Base-by-base conservation (phyloP, 2,888 invertebrate species). In the Sericinus montela region DNA sequence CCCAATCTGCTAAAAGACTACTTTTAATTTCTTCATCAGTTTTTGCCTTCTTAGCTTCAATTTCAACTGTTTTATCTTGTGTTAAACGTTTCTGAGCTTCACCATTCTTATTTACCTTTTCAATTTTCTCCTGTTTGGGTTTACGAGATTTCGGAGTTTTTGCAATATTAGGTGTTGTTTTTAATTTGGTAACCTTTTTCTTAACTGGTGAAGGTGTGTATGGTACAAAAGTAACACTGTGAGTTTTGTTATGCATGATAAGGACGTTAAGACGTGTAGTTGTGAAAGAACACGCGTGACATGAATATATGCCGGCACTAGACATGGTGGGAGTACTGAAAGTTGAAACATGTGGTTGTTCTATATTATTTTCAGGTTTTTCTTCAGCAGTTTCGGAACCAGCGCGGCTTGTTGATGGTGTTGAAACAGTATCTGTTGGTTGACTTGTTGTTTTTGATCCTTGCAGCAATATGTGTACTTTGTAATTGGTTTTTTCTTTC, bases 1-100 rank as follows among this genome's bases (percentile, higher is more conserved):
- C 92, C 95, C 95, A 95, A 66, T 95, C 95, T 1, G 94, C 94
- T 49, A 95, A 75, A 36, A 95, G 81, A 59, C 93, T 92, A 48
- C 90, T 92, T 52, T 92, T 91, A 57, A 94, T 91, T 72, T 93
- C 92, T 50, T 90, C 89, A 69, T 91, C 91, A 30, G 90, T 90
- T 69, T 91, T 91, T 45, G 75, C 71, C 60, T 89, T 89, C 60
- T 91, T 91, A 16, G 67, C 59, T 62, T 83, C 80, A 39, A 56
- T 57, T 44, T 69, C 66, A 9, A 46, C 51, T 16, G 58, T 19
- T 13, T 72, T 71, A 41, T 83, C 79, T 40, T 79, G 81, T 44
- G 82, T 83, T 45, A 67, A 54, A 35, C 82, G 85, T 66, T 90
- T 90, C 58, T 72, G 75, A 36, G 71, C 67, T 59, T 77, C 62